Evolutionary conservation across 2,797 vertebrate genomes (phyloP), one percentile per base, ranked within the genome.

Genomic region (Peromyscus eremicus): DNA sequence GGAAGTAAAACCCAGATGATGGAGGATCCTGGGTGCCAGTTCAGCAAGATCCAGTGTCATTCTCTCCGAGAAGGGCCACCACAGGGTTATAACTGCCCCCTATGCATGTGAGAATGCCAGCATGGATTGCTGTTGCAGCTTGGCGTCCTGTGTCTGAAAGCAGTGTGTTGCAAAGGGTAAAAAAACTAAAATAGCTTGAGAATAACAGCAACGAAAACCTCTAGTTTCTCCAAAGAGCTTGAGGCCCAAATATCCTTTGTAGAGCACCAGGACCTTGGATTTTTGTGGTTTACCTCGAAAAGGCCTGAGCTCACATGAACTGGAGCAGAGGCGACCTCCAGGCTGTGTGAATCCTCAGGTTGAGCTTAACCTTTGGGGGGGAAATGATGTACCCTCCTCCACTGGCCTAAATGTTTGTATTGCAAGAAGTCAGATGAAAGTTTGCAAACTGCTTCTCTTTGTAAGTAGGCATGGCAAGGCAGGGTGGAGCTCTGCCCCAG

Each of bases 341-440:
- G 84, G 57, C 49, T 70, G 29, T 85, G 73, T 57, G 29, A 80
- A 82, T 71, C 80, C 34, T 64, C 13, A 3, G 62, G 23, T 16
- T 96, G 88, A 80, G 34, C 75, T 77, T 73, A 79, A 77, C 40
- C 79, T 19, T 23, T 64, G 37, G 66, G 94, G 62, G 46, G 92
- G 46, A 46, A 76, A 84, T 46, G 80, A 87, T 84, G 25, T 2
- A 49, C 1, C 0, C 60, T 25, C 81, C 32, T 86, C 49, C 37
- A 34, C 6, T 43, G 29, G 60, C 84, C 80, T 94, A 76, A 73
- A 40, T 62, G 83, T 81, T 90, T 77, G 55, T 87, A 71, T 52
- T 93, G 68, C 57, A 73, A 87, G 83, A 96, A 96, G 49, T 73
- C 90, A 85, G 81, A 92, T 49, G 32, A 70, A 92, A 77, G 94